These are phyloP conservation scores for Pheosia tremula DNA, from an alignment of 2,888 invertebrate species.

Conservation along the genomic window DNA sequence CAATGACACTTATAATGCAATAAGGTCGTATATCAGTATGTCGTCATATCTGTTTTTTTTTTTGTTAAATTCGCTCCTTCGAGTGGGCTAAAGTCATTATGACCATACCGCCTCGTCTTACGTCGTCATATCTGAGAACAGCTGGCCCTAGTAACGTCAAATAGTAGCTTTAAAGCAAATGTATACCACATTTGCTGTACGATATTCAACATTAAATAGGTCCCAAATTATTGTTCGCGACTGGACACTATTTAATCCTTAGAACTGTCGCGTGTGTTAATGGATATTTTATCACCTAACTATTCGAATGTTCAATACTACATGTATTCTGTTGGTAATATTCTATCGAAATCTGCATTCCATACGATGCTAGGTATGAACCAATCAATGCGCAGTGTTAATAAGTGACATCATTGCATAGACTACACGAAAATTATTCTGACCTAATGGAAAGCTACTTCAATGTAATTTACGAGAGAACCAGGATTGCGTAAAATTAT, in stretches of 20 bases:
- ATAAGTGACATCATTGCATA: slow-evolving; percentile 12
- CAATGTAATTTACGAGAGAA: slow-evolving; percentile 18
- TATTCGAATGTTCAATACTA: background rate
- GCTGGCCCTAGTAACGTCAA: no score
- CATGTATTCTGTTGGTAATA: background rate
- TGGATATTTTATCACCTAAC: slow-evolving; percentile 18
- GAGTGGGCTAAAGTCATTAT: no score
- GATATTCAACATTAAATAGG: no score
- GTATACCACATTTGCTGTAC: no score
- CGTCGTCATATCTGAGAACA: no score
- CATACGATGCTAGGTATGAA: background rate
- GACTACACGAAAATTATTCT: slow-evolving; percentile 19
- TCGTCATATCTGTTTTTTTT: no score
- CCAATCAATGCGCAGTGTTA: background rate
- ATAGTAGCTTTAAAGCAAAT: no score
- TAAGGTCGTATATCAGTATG: no score
- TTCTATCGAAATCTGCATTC: background rate
- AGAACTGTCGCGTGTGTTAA: slow-evolving; percentile 21
- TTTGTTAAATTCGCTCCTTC: no score
- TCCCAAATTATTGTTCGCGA: no score
- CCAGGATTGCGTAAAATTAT: slow-evolving; percentile 23
- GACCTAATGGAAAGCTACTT: slow-evolving; percentile 20
- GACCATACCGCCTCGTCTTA: no score
- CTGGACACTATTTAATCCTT: slow-evolving; percentile 13
- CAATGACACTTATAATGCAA: slow-evolving; percentile 10